A percentile compares a stretch with the other conserved stretches of the same genome.
These are phyloP conservation scores for Neria commutata DNA, from an alignment of 2,888 invertebrate species.

Conservation along the genomic window DNA sequence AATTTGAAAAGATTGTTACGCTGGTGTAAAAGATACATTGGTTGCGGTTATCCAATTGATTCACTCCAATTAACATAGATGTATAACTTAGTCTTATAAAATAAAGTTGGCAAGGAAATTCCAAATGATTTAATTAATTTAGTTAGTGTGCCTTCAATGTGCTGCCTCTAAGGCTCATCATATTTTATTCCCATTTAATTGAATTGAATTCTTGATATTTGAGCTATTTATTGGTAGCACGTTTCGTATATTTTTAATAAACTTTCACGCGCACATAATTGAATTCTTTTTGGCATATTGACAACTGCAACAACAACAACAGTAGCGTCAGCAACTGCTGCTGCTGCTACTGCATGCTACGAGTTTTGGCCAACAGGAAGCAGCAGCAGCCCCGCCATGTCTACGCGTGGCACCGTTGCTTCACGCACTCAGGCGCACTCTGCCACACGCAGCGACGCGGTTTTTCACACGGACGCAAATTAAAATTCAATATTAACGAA, in stretches of 20 bases:
- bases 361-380: slow-evolving; percentile 3
- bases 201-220: slow-evolving; percentile 58
- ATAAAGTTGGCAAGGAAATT: too few species aligned
- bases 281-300: slow-evolving; percentile 51
- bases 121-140: too few species aligned
- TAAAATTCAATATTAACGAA: slow-evolving; percentile 58
- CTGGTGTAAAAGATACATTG: too few species aligned
- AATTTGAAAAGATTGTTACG: too few species aligned
- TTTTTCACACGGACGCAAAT: slow-evolving; percentile 45
- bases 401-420: not conserved
- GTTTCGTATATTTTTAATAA: slow-evolving; percentile 45
- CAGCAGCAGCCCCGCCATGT: not conserved
- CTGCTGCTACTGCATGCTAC: not conserved
- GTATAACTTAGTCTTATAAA: too few species aligned
- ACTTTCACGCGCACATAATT: slow-evolving; percentile 22
- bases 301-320: slow-evolving; percentile 46
- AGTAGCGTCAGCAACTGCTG: not conserved
- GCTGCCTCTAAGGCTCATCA: too few species aligned
- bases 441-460: slow-evolving; percentile 31
- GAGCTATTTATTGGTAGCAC: slow-evolving; percentile 54
- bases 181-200: too few species aligned
- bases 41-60: too few species aligned
- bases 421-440: slow-evolving; percentile 6
- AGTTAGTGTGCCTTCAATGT: too few species aligned
- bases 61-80: too few species aligned